Evolutionary conservation across 37 sponge, comb jelly and placozoan genomes (phyloP).

Genomic region (Beroe ovata): DNA sequence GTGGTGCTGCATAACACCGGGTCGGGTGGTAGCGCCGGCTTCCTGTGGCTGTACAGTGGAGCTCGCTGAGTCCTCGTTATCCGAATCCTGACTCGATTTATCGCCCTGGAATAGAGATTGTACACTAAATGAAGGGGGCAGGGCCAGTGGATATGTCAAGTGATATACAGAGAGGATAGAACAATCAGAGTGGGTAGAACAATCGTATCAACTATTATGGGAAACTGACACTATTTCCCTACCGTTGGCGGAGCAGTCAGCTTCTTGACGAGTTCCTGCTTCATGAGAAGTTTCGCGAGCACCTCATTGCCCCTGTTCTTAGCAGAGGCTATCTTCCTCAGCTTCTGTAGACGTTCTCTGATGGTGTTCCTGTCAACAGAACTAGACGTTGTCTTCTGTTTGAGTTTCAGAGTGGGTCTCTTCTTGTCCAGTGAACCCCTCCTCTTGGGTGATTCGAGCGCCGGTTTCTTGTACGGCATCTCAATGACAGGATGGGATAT

Average conservation of each 20-base stretch:
- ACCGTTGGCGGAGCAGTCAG: slow-evolving; percentile 5
- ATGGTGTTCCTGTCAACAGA: slow-evolving; percentile 13
- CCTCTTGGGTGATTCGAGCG: neutral
- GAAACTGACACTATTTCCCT: no score
- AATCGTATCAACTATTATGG: no score
- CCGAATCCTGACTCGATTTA: neutral
- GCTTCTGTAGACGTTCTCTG: slow-evolving; percentile 53
- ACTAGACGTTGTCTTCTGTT: slow-evolving; percentile 20
- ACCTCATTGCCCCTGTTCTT: slow-evolving; percentile 63
- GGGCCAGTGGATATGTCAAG: no score
- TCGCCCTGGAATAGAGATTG: neutral
- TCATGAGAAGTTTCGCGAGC: slow-evolving; percentile 46
- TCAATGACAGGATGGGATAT: slow-evolving; percentile 8
- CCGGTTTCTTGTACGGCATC: neutral
- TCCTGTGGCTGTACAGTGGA: neutral
- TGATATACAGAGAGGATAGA: no score
- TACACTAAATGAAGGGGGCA: no score
- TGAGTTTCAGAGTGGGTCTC: slow-evolving; percentile 34
- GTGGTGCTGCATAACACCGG: slow-evolving; percentile 53
- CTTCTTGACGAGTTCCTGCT: slow-evolving; percentile 60
- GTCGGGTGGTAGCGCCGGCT: neutral
- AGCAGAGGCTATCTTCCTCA: slow-evolving; percentile 43
- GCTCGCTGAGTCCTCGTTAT: neutral
- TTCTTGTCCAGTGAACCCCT: neutral
- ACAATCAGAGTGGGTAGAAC: no score